phyloP scores from a whole-genome alignment of 2,113 vertebrate species.

The Todiramphus chloris region DNA sequence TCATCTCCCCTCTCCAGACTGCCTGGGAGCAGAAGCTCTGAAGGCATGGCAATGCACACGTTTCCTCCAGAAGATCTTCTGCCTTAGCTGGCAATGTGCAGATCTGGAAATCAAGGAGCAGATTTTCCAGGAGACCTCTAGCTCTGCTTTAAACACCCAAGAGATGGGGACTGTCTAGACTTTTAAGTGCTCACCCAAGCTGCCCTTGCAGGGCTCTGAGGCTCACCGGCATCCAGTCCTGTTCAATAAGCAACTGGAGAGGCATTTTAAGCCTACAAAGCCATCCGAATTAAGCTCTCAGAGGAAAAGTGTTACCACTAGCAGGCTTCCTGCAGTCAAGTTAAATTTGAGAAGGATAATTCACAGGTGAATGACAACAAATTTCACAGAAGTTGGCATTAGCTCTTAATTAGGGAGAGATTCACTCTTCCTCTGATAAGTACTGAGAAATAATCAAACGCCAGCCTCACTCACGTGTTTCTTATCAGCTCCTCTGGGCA shows the following conservation, averaged over 20 bases:
- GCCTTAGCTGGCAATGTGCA: background rate
- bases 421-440: background rate
- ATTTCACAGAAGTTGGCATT: constrained; percentile 46
- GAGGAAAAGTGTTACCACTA: background rate
- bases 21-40: background rate
- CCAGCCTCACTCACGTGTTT: background rate
- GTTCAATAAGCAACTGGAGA: background rate
- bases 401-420: constrained; percentile 35
- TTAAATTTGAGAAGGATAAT: constrained; percentile 42
- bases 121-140: background rate
- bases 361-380: constrained; percentile 56
- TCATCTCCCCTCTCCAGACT: background rate
- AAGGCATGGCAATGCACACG: fast-evolving
- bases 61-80: background rate
- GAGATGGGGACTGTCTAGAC: background rate
- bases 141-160: background rate
- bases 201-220: background rate
- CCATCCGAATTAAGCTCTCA: background rate
- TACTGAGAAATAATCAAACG: constrained; percentile 8
- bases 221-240: background rate
- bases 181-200: background rate
- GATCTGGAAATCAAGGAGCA: background rate
- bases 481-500: background rate
- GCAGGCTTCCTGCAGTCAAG: constrained; percentile 35
- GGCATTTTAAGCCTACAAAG: background rate